Conservation (phyloP, 2,888 invertebrate genomes). For the Athrips mouffetella region DNA sequence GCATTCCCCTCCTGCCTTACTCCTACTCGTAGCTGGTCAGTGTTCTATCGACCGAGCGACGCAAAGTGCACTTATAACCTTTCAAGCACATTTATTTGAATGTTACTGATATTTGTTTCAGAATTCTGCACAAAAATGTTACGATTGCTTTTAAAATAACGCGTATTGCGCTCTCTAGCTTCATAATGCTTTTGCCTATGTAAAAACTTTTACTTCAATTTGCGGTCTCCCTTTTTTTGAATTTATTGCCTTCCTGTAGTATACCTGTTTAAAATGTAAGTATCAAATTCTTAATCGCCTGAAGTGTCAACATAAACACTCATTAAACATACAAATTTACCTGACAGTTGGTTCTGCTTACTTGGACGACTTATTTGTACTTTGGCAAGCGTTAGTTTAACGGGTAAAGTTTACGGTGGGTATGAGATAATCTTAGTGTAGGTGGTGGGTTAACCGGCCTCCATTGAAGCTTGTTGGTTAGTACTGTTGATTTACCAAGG, state of each 20-base stretch:
- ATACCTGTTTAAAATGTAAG: too few species aligned
- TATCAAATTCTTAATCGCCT: too few species aligned
- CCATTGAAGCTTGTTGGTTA: constrained; percentile 25
- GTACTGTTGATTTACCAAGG: constrained; percentile 53
- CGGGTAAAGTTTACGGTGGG: neutral
- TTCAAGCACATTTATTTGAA: neutral
- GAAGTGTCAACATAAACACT: too few species aligned
- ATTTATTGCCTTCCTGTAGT: too few species aligned
- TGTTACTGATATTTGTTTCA: neutral
- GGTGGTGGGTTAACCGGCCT: neutral
- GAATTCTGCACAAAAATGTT: neutral
- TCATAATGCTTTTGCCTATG: too few species aligned
- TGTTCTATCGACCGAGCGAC: constrained; percentile 1
- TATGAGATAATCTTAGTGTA: constrained; percentile 1
- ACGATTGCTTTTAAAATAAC: neutral
- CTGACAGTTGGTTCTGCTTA: too few species aligned
- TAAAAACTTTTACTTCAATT: too few species aligned
- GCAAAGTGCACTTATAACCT: constrained; percentile 3
- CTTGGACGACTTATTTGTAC: too few species aligned
- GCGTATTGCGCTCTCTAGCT: too few species aligned
- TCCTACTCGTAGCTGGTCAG: neutral
- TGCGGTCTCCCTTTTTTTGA: too few species aligned
- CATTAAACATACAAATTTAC: too few species aligned
- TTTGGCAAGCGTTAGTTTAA: too few species aligned
- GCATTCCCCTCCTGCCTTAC: neutral